These are phyloP conservation scores for Crenuchus spilurus DNA, from an alignment of 2,797 vertebrate genomes.

Conservation along the genomic window DNA sequence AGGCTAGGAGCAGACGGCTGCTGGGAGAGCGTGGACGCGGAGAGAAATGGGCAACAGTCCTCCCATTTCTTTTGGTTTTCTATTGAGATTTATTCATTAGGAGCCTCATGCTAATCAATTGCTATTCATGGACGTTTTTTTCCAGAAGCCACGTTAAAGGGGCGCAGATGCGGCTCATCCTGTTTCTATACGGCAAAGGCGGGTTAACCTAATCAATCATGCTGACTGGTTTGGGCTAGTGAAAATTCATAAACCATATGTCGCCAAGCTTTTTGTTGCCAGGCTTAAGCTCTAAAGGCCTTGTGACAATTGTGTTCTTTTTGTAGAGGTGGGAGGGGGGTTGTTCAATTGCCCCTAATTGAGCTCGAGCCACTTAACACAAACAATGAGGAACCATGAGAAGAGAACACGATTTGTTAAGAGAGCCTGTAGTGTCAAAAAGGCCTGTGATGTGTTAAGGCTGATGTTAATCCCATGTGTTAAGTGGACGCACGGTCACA, in stretches of 20 bases:
- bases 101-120: conserved; percentile 75
- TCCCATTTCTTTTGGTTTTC: conserved; percentile 68
- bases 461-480: not conserved
- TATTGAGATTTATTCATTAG: conserved; percentile 82
- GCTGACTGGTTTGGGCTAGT: conserved; percentile 78
- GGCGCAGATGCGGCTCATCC: conserved; percentile 79
- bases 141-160: conserved; percentile 68
- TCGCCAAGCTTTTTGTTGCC: conserved; percentile 71
- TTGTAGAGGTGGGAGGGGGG: conserved; percentile 56
- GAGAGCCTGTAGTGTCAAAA: conserved; percentile 24
- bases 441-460: not conserved
- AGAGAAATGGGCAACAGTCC: conserved; percentile 55
- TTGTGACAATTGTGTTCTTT: conserved; percentile 73
- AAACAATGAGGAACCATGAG: conserved; percentile 26
- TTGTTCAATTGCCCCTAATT: conserved; percentile 74
- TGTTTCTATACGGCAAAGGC: conserved; percentile 76
- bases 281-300: conserved; percentile 65
- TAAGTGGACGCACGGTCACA: not conserved
- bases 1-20: conserved; percentile 61
- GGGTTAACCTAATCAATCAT: conserved; percentile 85
- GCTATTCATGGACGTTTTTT: conserved; percentile 78
- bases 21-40: conserved; percentile 39
- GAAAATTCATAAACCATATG: conserved; percentile 81
- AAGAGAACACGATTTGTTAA: conserved; percentile 41
- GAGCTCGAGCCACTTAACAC: conserved; percentile 66